A percentile compares a stretch with the other conserved stretches of the same genome.
Conservation (phyloP, 2,888 invertebrate species). For the Sthenelais limicola region DNA sequence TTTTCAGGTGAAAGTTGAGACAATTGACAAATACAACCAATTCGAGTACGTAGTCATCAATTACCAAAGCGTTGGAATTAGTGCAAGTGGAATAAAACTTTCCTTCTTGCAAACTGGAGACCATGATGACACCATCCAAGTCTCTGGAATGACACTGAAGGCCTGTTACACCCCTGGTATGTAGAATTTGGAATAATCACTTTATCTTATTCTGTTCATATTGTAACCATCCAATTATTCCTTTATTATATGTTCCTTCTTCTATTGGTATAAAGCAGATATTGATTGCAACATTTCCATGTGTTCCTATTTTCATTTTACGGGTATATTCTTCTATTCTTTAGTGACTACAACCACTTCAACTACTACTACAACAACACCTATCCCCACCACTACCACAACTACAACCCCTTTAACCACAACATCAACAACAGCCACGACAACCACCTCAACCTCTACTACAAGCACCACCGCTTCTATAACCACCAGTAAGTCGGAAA, state of each 20-base stretch:
- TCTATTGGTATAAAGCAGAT: background rate
- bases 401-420: slow-evolving; percentile 6
- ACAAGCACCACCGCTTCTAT: no score
- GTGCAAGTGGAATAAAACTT: background rate
- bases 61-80: slow-evolving; percentile 2
- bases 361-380: slow-evolving; percentile 4
- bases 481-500: background rate
- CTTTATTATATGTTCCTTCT: background rate
- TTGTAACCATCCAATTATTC: background rate
- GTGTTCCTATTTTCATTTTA: background rate
- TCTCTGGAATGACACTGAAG: background rate
- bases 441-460: background rate
- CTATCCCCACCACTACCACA: background rate
- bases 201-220: background rate
- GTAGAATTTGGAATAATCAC: no score
- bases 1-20: slow-evolving; percentile 18
- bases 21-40: slow-evolving; percentile 6
- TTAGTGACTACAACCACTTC: slow-evolving; percentile 13
- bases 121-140: slow-evolving; percentile 16
- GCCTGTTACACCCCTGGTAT: background rate
- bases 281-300: background rate
- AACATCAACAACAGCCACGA: background rate
- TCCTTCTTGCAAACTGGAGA: slow-evolving; percentile 1
- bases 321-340: background rate
- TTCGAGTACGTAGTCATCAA: slow-evolving; percentile 21